A percentile compares a stretch with the other conserved stretches of the same genome.
phyloP scores from a whole-genome alignment of 2,113 vertebrate species.

The Martes martes region DNA sequence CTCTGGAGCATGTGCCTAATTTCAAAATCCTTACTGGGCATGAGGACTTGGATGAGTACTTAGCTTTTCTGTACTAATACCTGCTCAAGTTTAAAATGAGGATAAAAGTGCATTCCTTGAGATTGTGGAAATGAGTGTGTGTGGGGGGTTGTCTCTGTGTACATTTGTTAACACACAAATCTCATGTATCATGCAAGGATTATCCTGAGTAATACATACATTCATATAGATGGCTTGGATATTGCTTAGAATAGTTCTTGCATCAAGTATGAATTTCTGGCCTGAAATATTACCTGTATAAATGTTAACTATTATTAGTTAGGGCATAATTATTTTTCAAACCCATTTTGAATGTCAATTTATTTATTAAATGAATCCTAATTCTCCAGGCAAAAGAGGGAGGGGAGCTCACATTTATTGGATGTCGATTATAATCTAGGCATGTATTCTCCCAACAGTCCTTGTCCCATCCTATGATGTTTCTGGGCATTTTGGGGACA shows the following conservation, averaged over 20 bases:
- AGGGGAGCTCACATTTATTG: not conserved
- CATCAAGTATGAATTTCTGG: not conserved
- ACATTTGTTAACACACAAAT: not conserved
- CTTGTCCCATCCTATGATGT: not conserved
- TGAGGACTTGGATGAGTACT: not conserved
- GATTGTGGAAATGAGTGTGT: not conserved
- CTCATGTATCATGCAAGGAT: not conserved
- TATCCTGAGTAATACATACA: not conserved
- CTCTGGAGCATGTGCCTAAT: accelerated
- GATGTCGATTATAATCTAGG: too few species aligned
- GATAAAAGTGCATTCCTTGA: not conserved
- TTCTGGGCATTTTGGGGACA: not conserved
- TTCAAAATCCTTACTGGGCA: too few species aligned
- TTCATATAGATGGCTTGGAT: not conserved
- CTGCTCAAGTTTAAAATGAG: not conserved
- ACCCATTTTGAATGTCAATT: not conserved
- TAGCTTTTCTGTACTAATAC: not conserved
- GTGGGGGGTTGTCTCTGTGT: too few species aligned
- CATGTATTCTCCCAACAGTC: not conserved
- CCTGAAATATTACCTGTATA: not conserved
- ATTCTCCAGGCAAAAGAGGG: not conserved
- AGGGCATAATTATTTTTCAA: not conserved
- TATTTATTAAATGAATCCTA: not conserved
- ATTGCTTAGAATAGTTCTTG: not conserved
- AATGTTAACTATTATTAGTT: not conserved